Conservation (phyloP, 2,888 invertebrate species). For the Salticus scenicus region DNA sequence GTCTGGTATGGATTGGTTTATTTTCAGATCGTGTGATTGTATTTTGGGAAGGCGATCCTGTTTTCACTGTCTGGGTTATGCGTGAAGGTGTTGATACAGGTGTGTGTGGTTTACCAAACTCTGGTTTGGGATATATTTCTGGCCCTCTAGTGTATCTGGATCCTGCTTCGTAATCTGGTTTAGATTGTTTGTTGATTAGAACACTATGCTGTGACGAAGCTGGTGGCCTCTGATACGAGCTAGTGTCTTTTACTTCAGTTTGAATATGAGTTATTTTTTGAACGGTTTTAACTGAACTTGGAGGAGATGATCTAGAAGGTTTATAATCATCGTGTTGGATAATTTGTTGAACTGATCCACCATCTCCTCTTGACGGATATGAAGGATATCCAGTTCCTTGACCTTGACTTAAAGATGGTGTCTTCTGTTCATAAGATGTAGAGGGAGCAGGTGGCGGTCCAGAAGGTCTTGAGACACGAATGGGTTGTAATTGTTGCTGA, state of each 20-base stretch:
- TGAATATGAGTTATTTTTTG: background rate
- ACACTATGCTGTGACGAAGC: constrained; percentile 27
- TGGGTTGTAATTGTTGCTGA: constrained; percentile 22
- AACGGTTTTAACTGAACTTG: constrained; percentile 8
- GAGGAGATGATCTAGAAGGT: constrained; percentile 16
- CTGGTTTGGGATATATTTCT: constrained; percentile 62
- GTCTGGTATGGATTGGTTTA: constrained; percentile 28
- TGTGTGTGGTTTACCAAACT: constrained; percentile 46
- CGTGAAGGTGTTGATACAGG: constrained; percentile 58
- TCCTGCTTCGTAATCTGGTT: constrained; percentile 45
- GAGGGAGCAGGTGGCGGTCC: constrained; percentile 44
- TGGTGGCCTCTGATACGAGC: constrained; percentile 33
- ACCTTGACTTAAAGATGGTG: constrained; percentile 11
- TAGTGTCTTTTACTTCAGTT: constrained; percentile 40
- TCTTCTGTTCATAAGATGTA: constrained; percentile 60
- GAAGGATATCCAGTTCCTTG: constrained; percentile 25
- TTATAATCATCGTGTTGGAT: constrained; percentile 26
- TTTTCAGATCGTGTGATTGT: constrained; percentile 32
- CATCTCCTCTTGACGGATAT: constrained; percentile 28
- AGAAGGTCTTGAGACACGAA: constrained; percentile 10
- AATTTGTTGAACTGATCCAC: constrained; percentile 15
- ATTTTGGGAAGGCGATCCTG: constrained; percentile 54
- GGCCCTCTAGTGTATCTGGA: constrained; percentile 58
- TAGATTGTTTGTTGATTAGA: constrained; percentile 17
- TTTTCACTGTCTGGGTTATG: constrained; percentile 28